Evolutionary conservation across 2,888 invertebrate species (phyloP), one percentile per base, ranked within the genome.

Genomic region (Adelognathus sp.): DNA sequence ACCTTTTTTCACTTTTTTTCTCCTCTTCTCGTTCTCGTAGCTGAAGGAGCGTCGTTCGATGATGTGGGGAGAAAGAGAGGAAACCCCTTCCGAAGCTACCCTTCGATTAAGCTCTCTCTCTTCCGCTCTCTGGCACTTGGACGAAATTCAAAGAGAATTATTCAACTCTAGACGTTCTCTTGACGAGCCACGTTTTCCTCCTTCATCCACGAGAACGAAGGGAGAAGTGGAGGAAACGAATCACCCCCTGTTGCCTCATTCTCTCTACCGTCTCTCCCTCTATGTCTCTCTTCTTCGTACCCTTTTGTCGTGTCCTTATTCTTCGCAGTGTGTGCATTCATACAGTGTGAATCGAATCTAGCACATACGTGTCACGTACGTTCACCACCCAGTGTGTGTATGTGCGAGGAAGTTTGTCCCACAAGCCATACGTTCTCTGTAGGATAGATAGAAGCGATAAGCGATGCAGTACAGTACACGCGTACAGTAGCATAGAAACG

Each of bases 61-160:
- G 58, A 21, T 11, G 14, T 6, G 4, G 6, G 18, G 33, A 39
- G 58, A 18, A 36, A 39, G 29, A 24, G 44, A 31, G 33, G 1
- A 7, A 61, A 16, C 31, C 27, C 1, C 31, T 27, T 16, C 64
- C 36, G 29, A n/a, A n/a, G n/a, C 31, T 36, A 36, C 46, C 27
- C 46, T 70, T 60, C 60, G n/a, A 46, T 33, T 71, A 33, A n/a
- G 16, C 27, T 7, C 44, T 46, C 60, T 5, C 16, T 70, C 31
- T 31, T 33, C 9, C 44, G 27, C 31, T 2, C 14, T 2, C 2
- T 41, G 4, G 52, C 72, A n/a, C n/a, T n/a, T n/a, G n/a, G n/a
- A n/a, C n/a, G n/a, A n/a, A n/a, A n/a, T n/a, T 16, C 36, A 60
- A 73, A 73, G 50, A 58, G 36, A 73, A 73, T 73, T 66, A 66